Percentiles rank a stretch among this genome's conserved stretches.
Conservation (phyloP, 2,797 vertebrate species). For the Acrocephalus scirpaceus region DNA sequence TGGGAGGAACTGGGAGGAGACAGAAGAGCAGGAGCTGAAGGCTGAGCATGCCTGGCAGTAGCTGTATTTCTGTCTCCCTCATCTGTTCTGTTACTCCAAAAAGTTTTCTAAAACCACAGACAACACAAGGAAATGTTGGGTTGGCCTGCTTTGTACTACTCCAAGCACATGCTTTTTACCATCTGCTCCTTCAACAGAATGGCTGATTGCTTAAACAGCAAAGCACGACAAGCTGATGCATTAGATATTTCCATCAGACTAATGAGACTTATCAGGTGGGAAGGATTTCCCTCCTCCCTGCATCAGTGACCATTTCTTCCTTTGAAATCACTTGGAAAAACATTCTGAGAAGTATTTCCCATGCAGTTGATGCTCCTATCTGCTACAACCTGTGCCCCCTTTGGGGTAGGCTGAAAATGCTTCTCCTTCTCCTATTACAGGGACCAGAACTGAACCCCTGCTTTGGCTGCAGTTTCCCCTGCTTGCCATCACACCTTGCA, state of each 20-base stretch:
- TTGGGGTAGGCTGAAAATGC: neutral
- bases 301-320: neutral
- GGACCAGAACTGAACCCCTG: neutral
- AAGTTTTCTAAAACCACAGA: neutral
- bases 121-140: neutral
- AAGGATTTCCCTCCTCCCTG: neutral
- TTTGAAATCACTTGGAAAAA: neutral
- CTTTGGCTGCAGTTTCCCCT: neutral
- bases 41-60: neutral
- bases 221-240: neutral
- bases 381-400: neutral
- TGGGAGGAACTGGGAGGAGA: neutral
- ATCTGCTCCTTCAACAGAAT: neutral
- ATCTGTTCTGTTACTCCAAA: neutral
- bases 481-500: neutral
- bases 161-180: neutral
- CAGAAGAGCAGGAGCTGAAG: neutral
- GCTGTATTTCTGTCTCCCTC: neutral
- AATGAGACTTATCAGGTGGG: neutral
- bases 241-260: neutral
- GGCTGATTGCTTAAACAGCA: neutral
- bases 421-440: fast-evolving
- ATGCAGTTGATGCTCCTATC: neutral
- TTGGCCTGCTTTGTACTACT: neutral
- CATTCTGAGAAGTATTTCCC: neutral